Conservation (phyloP, 2,797 vertebrate species). For the Sylvia borin region DNA sequence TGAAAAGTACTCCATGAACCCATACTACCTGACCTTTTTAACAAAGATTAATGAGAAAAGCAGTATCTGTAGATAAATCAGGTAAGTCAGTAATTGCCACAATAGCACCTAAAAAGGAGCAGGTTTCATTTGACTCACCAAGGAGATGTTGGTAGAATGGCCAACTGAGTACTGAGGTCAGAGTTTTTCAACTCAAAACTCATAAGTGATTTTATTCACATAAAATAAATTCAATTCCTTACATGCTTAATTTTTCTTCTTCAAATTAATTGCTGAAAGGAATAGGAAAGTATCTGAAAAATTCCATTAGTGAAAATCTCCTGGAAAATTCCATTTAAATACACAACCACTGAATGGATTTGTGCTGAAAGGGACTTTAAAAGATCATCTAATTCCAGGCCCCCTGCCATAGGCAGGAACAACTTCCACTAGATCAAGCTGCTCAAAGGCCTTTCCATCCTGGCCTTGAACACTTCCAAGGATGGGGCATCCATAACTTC, state of each 20-base stretch:
- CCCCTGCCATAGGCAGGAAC: not conserved
- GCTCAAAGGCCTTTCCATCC: not conserved
- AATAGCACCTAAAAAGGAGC: not conserved
- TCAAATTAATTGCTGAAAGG: not conserved
- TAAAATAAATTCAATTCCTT: not conserved
- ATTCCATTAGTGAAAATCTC: not conserved
- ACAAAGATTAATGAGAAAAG: not conserved
- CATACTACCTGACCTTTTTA: not conserved
- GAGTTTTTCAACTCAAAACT: not conserved
- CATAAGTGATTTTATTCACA: not conserved
- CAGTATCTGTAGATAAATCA: not conserved
- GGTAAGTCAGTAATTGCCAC: not conserved
- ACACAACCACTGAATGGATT: not conserved
- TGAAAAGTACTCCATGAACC: not conserved
- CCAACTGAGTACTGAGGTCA: not conserved
- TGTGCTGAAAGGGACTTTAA: not conserved
- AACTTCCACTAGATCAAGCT: not conserved
- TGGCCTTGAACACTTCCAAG: not conserved
- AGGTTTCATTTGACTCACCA: not conserved
- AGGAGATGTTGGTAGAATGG: not conserved
- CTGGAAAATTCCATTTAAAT: not conserved
- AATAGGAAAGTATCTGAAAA: not conserved
- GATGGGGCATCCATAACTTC: not conserved
- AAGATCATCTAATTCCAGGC: not conserved
- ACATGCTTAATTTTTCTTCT: fast-evolving